Evolutionary conservation across 2,888 invertebrate species (phyloP).

Genomic region (Zhengitettix transpicula): DNA sequence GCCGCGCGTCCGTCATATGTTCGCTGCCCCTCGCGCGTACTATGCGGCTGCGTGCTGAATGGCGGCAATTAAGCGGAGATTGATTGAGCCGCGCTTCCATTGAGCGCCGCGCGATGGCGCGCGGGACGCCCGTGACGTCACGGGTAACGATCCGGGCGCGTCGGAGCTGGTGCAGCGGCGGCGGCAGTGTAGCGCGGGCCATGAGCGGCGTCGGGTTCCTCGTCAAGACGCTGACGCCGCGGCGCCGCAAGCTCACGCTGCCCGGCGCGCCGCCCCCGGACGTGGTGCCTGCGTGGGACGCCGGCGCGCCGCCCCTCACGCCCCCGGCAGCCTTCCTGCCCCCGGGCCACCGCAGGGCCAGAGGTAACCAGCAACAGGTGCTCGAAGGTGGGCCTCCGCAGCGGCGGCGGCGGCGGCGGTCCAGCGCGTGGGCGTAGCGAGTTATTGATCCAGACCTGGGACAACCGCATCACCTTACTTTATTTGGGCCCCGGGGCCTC

Average conservation of each 20-base stretch:
- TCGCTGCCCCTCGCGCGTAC: no score
- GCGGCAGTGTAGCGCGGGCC: not conserved
- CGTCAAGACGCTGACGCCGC: slow-evolving; percentile 48
- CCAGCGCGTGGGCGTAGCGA: not conserved
- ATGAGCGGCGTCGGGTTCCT: slow-evolving; percentile 44
- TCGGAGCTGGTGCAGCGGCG: not conserved
- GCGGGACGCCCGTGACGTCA: not conserved
- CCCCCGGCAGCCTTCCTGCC: slow-evolving; percentile 50
- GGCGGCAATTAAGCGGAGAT: no score
- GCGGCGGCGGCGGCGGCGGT: not conserved
- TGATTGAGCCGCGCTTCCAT: not conserved
- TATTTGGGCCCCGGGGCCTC: no score
- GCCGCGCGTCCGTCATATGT: no score
- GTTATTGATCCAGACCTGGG: no score
- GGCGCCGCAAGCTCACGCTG: slow-evolving; percentile 24
- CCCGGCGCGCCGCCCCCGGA: slow-evolving; percentile 27
- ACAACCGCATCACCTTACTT: no score
- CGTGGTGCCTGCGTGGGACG: slow-evolving; percentile 38
- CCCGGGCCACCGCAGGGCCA: slow-evolving; percentile 34
- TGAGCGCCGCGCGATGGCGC: not conserved
- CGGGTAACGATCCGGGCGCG: not conserved
- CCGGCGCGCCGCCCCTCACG: slow-evolving; percentile 41
- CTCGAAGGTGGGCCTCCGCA: not conserved
- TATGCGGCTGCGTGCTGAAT: no score
- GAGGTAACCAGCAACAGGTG: no score